Conservation (phyloP, 2,797 vertebrate genomes). For the Sebastes hubbsi region DNA sequence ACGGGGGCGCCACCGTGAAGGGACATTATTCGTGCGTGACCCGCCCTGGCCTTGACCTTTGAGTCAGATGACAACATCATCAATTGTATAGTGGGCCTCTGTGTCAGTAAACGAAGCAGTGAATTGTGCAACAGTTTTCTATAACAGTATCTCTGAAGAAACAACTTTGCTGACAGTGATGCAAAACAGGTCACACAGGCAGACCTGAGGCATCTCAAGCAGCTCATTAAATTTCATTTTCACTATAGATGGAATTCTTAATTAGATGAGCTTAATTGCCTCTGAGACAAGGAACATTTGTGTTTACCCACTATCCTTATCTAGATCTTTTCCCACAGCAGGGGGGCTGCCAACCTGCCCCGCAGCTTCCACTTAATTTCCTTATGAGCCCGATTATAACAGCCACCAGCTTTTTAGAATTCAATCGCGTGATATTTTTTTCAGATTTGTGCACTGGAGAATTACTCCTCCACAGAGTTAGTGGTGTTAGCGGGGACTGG, state of each 20-base stretch:
- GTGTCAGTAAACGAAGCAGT: neutral
- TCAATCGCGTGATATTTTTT: constrained; percentile 6
- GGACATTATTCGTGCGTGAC: constrained; percentile 46
- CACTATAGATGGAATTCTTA: constrained; percentile 44
- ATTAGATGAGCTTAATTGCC: constrained; percentile 48
- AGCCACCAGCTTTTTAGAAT: constrained; percentile 8
- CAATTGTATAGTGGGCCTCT: neutral
- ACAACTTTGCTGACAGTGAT: constrained; percentile 20
- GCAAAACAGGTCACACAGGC: constrained; percentile 29
- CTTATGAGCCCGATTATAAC: neutral
- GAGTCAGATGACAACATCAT: constrained; percentile 44
- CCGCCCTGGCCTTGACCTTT: constrained; percentile 35
- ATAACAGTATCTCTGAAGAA: constrained; percentile 2
- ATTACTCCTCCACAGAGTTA: neutral
- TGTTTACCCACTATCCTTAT: constrained; percentile 38
- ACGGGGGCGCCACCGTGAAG: constrained; percentile 48
- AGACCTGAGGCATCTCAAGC: constrained; percentile 30
- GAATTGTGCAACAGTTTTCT: neutral
- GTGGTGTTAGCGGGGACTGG: neutral
- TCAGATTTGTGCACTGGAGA: constrained; percentile 14
- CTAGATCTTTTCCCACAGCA: constrained; percentile 16
- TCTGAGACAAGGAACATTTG: constrained; percentile 39
- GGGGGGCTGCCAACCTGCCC: constrained; percentile 24
- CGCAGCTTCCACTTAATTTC: constrained; percentile 15
- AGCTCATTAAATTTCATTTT: constrained; percentile 56